phyloP scores from a whole-genome alignment of 1,140 invertebrate species.

The Bombus breviceps region DNA sequence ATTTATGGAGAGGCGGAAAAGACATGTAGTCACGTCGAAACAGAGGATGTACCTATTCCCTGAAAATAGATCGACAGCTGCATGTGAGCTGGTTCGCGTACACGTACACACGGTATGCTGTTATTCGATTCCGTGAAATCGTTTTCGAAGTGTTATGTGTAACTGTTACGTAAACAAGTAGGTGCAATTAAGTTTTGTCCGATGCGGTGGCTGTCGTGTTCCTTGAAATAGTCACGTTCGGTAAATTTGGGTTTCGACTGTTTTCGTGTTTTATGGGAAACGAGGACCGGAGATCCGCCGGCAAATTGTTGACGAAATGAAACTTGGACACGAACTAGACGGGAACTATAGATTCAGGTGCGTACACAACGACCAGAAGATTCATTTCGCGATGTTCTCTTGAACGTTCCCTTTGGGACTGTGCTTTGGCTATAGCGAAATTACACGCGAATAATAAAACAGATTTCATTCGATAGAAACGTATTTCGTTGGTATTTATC shows the following conservation, averaged over 20 bases:
- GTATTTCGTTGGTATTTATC: neutral
- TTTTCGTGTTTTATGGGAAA: conserved; percentile 35
- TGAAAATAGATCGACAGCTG: conserved; percentile 25
- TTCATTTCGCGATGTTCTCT: neutral
- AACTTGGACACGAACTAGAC: conserved; percentile 1
- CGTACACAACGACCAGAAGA: neutral
- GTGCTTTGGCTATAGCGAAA: neutral
- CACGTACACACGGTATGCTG: neutral
- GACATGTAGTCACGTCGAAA: conserved; percentile 16
- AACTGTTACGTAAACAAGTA: conserved; percentile 40
- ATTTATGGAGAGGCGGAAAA: neutral
- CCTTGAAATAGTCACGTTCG: conserved; percentile 36
- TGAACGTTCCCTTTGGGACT: neutral
- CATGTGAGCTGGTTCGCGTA: neutral
- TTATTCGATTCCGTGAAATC: conserved; percentile 37
- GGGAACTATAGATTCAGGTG: neutral
- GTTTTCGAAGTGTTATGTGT: conserved; percentile 30
- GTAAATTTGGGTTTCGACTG: conserved; percentile 27
- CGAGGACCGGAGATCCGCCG: neutral
- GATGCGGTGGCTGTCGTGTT: conserved; percentile 13
- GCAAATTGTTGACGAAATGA: conserved; percentile 27
- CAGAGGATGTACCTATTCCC: neutral
- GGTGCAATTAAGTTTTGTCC: conserved; percentile 40
- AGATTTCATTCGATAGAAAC: neutral
- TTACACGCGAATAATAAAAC: neutral